Evolutionary conservation across 2,113 vertebrate genomes (phyloP).

Genomic region (Ceuthmochares aereus): DNA sequence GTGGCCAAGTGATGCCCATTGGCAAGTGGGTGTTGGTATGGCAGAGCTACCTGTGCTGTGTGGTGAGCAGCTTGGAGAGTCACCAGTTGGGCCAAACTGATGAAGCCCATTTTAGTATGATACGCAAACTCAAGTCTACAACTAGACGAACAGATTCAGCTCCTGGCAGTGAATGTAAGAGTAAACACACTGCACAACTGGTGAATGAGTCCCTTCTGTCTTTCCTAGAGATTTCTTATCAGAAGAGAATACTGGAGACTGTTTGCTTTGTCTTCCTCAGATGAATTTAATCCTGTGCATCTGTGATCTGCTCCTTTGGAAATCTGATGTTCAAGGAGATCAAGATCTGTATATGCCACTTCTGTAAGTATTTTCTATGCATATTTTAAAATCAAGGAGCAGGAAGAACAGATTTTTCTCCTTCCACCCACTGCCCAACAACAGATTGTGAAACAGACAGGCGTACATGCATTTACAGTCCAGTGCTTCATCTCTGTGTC

Average conservation of each 20-base stretch:
- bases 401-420: not conserved
- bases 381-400: not conserved
- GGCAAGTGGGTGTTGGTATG: rapidly evolving
- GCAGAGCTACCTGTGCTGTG: not conserved
- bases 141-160: not conserved
- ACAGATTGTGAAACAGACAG: not conserved
- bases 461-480: not conserved
- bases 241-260: not conserved
- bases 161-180: not conserved
- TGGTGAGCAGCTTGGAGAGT: rapidly evolving
- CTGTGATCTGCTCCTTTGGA: not conserved
- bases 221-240: not conserved
- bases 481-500: not conserved
- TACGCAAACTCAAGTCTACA: not conserved
- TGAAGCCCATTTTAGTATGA: not conserved
- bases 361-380: not conserved
- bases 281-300: not conserved
- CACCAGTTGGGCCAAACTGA: not conserved
- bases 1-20: not conserved
- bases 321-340: not conserved
- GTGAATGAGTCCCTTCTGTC: not conserved
- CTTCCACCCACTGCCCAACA: not conserved
- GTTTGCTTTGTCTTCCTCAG: not conserved
- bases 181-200: not conserved
- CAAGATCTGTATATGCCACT: not conserved